Evolutionary conservation across 2,113 vertebrate species (phyloP), one percentile per base, ranked within the genome.

Genomic region (Leucosticte australis): DNA sequence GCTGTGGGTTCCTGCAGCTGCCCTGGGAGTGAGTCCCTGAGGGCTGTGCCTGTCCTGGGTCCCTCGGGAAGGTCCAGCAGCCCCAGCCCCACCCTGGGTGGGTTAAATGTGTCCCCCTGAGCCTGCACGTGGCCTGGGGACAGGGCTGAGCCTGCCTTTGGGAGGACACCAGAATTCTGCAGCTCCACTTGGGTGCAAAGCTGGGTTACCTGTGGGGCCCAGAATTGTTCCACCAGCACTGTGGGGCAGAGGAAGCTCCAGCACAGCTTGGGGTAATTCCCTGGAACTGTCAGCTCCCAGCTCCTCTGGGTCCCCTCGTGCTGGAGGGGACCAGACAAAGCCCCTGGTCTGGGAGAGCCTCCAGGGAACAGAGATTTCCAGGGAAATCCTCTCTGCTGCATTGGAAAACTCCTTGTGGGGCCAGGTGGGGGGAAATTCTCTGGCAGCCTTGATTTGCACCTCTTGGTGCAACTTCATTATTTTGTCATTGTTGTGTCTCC

Each of bases 21-120:
- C 73, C 26, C 64, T 62, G 81, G 87, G 62, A 39, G 2, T 37
- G n/a, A 11, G 21, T 70, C 20, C 64, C 41, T 8, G 2, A 28
- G 56, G 56, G 49, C 1, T 47, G 24, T 4, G 11, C 0, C 46
- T 55, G 47, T 16, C 12, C 74, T 78, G 73, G 39, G 2, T 11
- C 11, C 47, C n/a, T 2, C 13, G 16, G 24, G 8, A 8, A 7
- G n/a, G 13, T 6, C 15, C 64, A 70, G 64, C 55, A 62, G 74
- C 23, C 4, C 19, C 41, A 47, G 0, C n/a, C 50, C 41, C 74
- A 8, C n/a, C 7, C 0, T 46, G 41, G 5, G 55, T 3, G 44
- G 17, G 52, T 35, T 13, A 2, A 21, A 35, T 0, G 1, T 64
- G 23, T 8, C n/a, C 44, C 21, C 46, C 52, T 46, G 50, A 3